A percentile compares a stretch with the other conserved stretches of the same genome.
phyloP scores from a whole-genome alignment of 2,113 vertebrate species.

The Periophthalmodon schlosseri region DNA sequence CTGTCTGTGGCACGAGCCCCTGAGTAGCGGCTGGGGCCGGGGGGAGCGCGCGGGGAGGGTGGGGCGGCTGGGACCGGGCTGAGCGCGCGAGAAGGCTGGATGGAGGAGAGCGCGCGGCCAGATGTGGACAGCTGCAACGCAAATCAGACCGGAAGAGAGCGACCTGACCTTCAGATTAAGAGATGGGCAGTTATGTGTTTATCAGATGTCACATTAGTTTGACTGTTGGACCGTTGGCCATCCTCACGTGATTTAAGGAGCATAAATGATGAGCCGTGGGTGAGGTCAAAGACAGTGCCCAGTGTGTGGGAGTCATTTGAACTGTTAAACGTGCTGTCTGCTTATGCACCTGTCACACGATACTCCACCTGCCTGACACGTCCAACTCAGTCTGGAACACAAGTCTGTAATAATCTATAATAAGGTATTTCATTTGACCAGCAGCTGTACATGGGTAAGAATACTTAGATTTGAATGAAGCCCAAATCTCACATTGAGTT shows the following conservation, averaged over 20 bases:
- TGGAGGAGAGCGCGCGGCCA: slow-evolving; percentile 38
- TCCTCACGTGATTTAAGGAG: background rate
- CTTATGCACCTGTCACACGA: background rate
- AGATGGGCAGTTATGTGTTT: slow-evolving; percentile 6
- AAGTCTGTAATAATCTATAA: background rate
- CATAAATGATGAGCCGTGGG: background rate
- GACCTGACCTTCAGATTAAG: slow-evolving; percentile 47
- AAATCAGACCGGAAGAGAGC: slow-evolving; percentile 32
- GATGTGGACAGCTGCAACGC: slow-evolving; percentile 34
- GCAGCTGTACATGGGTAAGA: background rate
- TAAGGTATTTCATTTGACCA: no score
- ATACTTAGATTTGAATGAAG: background rate
- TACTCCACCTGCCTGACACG: background rate
- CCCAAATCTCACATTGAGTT: background rate
- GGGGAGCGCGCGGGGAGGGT: slow-evolving; percentile 33
- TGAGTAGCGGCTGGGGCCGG: slow-evolving; percentile 36
- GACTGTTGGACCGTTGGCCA: background rate
- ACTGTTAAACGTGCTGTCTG: background rate
- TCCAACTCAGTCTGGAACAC: background rate
- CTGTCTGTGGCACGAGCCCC: slow-evolving; percentile 18
- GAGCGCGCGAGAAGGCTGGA: slow-evolving; percentile 36
- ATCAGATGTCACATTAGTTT: background rate
- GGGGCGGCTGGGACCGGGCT: slow-evolving; percentile 29
- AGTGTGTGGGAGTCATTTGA: background rate
- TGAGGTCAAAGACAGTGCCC: background rate